A percentile compares a stretch with the other conserved stretches of the same genome.
These are phyloP conservation scores for Nephila pilipes DNA, from an alignment of 1,140 invertebrate species.

Conservation along the genomic window DNA sequence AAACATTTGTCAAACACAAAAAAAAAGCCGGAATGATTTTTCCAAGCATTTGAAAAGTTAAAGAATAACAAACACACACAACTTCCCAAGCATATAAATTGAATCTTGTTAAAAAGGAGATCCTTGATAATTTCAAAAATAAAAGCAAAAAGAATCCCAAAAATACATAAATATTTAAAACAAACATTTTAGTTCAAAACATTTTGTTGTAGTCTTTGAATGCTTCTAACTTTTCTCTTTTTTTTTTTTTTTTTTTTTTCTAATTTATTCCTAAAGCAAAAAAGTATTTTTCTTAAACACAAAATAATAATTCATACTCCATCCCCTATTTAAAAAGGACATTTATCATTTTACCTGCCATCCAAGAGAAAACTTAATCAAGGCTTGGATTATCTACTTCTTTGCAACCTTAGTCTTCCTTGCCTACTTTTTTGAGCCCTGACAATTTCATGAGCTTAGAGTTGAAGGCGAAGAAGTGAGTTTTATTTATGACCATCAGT, in stretches of 20 bases:
- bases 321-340: conserved; percentile 14
- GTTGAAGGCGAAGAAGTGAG: background rate
- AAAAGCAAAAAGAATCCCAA: background rate
- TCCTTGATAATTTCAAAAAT: no score
- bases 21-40: no score
- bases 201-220: background rate
- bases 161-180: background rate
- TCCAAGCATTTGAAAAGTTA: no score
- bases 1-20: no score
- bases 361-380: background rate
- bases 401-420: background rate
- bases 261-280: no score
- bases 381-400: background rate
- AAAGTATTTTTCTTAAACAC: background rate
- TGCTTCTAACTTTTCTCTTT: no score
- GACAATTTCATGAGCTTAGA: conserved; percentile 1
- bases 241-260: background rate
- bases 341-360: conserved; percentile 38
- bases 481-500: background rate
- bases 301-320: conserved; percentile 12
- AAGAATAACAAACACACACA: no score
- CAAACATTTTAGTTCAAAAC: background rate
- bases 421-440: background rate
- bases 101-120: no score
- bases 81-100: no score